Evolutionary conservation across 2,113 vertebrate species (phyloP), one percentile per base, ranked within the genome.

Genomic region (Myrmophylax atrothorax): DNA sequence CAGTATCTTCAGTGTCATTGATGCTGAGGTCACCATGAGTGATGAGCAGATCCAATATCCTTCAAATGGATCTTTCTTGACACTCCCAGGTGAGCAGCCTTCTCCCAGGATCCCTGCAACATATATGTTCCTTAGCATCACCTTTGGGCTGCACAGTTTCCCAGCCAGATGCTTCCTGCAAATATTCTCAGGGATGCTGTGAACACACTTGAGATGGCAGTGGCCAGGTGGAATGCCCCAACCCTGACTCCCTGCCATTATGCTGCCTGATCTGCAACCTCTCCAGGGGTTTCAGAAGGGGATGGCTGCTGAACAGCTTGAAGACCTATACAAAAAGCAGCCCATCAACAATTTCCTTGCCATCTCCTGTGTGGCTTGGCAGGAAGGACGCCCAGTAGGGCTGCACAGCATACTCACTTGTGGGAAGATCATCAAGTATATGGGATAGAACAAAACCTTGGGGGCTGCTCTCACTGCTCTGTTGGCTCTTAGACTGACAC

Each of bases 121-220:
- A 5, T 10, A 3, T 0, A 0, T 25, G 11, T 64, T 44, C 18
- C 25, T 68, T n/a, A 19, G 26, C 53, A 63, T 37, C 70, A n/a
- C 7, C 28, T 16, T 16, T n/a, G 38, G 22, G 22, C 24, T 60
- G 24, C 6, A 2, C 14, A 46, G 46, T 18, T 74, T 82, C 44
- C 35, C 35, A 69, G 10, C 7, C 12, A 24, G 19, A 22, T 44
- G 23, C 37, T 72, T 44, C 26, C 37, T 53, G 23, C 15, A 73
- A 44, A 44, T 26, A 62, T 38, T 19, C 63, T 44, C 13, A 5
- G 28, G 23, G 25, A 33, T 5, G 8, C 7, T 56, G 42, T 77
- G 53, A 47, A 59, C 59, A 12, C 75, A 73, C 7, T 0, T 0
- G 0, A 62, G 63, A 35, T 42, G 59, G 20, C 28, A 64, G 35